phyloP scores from a whole-genome alignment of 1,140 invertebrate species.

The Diachasma alloeum region DNA sequence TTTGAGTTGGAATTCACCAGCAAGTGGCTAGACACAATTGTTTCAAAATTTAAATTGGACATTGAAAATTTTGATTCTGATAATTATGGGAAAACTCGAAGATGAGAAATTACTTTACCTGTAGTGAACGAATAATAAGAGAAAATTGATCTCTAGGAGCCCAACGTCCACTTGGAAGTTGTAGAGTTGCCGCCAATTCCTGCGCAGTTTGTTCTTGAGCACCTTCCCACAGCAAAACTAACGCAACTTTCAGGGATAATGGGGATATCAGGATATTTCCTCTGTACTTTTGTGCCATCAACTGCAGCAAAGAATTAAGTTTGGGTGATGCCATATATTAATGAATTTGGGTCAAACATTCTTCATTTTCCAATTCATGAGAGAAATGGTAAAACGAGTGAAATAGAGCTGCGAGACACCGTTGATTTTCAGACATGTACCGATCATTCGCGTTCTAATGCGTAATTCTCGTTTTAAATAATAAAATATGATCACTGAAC shows the following conservation, averaged over 20 bases:
- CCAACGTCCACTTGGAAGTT: slow-evolving; percentile 65
- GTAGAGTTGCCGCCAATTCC: slow-evolving; percentile 69
- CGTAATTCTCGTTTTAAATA: too few relatives aligned
- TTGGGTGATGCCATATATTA: too few relatives aligned
- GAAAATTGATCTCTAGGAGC: slow-evolving; percentile 62
- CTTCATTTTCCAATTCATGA: too few relatives aligned
- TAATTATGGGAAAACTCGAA: background rate
- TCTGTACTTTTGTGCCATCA: slow-evolving; percentile 48
- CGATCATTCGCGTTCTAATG: too few relatives aligned
- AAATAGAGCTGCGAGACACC: too few relatives aligned
- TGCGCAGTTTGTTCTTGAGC: slow-evolving; percentile 71
- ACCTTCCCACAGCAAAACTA: slow-evolving; percentile 78
- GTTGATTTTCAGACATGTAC: too few relatives aligned
- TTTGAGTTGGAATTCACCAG: slow-evolving; percentile 67
- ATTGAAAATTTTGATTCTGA: background rate
- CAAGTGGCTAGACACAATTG: slow-evolving; percentile 34
- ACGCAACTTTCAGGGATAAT: slow-evolving; percentile 77
- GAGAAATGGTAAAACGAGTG: too few relatives aligned
- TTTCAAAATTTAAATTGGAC: background rate
- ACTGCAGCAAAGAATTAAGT: slow-evolving; percentile 30
- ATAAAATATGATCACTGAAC: too few relatives aligned
- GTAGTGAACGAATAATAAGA: slow-evolving; percentile 54
- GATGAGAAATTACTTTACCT: slow-evolving; percentile 46
- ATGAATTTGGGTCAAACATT: too few relatives aligned
- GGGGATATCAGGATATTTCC: slow-evolving; percentile 82